Evolutionary conservation across 2,888 invertebrate genomes (phyloP).

Genomic region (Nebria salina): DNA sequence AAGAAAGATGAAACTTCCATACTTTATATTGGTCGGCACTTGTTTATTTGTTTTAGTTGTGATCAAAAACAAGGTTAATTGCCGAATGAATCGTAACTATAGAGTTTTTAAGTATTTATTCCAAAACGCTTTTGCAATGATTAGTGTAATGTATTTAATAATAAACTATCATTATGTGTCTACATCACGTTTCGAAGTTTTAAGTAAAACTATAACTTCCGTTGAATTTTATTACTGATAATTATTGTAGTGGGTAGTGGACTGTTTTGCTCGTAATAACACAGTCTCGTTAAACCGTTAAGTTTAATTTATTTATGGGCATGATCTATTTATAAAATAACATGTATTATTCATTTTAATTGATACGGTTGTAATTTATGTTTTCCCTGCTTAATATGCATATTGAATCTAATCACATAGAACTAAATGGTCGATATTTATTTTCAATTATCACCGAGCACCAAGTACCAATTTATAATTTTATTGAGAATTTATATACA

Average conservation of each 20-base stretch:
- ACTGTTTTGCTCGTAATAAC: not conserved
- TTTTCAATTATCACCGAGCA: not conserved
- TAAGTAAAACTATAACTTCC: constrained; percentile 1
- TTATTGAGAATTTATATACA: not conserved
- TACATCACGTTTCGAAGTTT: not conserved
- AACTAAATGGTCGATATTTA: not conserved
- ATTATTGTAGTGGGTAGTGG: not conserved
- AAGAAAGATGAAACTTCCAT: constrained; percentile 10
- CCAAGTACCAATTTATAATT: not conserved
- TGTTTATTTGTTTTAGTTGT: not conserved
- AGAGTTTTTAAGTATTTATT: no score
- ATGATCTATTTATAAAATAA: not conserved
- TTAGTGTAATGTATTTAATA: no score
- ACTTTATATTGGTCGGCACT: not conserved
- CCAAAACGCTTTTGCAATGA: no score
- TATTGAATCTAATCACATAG: not conserved
- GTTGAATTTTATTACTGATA: not conserved
- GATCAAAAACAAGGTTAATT: not conserved
- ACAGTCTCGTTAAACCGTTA: not conserved
- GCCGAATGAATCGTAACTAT: no score
- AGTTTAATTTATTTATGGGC: not conserved
- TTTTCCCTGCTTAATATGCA: not conserved
- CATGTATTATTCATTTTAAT: not conserved
- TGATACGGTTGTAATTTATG: not conserved
- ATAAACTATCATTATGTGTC: not conserved